Percentiles rank a stretch among this genome's conserved stretches.
These are phyloP conservation scores for Aphodius granarius DNA, from an alignment of 2,888 invertebrate genomes.

Conservation along the genomic window DNA sequence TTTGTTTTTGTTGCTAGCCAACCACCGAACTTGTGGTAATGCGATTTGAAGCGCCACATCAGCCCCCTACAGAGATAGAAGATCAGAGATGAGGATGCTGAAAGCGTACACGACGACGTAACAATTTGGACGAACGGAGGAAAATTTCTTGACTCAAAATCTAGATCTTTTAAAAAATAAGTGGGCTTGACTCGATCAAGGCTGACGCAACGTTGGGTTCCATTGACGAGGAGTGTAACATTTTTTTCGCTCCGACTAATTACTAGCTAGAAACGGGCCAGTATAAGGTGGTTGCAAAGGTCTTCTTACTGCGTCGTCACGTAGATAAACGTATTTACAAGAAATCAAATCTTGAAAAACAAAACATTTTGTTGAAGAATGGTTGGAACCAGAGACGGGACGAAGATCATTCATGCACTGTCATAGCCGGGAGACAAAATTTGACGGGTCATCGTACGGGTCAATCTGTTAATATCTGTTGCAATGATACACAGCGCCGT, in stretches of 20 bases:
- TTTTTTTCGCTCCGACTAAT: not conserved
- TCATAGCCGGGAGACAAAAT: not conserved
- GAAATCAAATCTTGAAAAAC: not conserved
- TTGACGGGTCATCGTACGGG: not conserved
- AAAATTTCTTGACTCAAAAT: not conserved
- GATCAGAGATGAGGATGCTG: not conserved
- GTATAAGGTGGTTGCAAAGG: not conserved
- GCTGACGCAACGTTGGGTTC: not conserved
- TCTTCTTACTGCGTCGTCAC: not conserved
- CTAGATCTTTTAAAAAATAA: not conserved
- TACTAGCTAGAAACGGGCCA: not conserved
- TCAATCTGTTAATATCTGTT: too few relatives aligned
- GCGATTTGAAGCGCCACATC: too few relatives aligned
- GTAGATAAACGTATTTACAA: not conserved
- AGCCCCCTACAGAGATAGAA: not conserved
- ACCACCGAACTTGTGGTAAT: too few relatives aligned
- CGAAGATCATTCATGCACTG: not conserved
- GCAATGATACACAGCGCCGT: too few relatives aligned
- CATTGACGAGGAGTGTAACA: not conserved
- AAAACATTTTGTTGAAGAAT: not conserved
- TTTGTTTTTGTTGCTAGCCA: too few relatives aligned
- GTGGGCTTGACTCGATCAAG: not conserved
- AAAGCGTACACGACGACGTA: not conserved
- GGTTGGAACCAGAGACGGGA: not conserved
- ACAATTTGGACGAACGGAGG: not conserved